Percentiles rank a stretch among this genome's conserved stretches.
phyloP scores from a whole-genome alignment of 2,797 vertebrate species.

The Orestias chungarensis region DNA sequence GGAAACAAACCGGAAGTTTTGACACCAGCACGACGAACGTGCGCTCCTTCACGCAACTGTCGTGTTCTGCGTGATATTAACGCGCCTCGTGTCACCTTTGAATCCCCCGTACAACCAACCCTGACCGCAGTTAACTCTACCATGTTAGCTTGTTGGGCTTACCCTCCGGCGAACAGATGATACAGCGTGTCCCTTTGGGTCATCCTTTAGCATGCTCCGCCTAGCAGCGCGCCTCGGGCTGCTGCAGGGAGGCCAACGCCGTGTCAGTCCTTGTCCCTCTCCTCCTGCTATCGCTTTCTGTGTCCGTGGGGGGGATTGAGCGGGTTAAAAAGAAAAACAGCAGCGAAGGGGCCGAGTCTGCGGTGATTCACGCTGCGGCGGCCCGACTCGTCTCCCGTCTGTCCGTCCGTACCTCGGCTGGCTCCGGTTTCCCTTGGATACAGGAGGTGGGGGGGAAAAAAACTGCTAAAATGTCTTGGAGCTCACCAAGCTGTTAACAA shows the following conservation, averaged over 20 bases:
- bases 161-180: slow-evolving; percentile 98
- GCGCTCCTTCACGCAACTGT: slow-evolving; percentile 12
- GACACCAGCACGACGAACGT: slow-evolving; percentile 10
- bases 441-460: slow-evolving; percentile 4
- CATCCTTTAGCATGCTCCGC: slow-evolving; percentile 90
- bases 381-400: slow-evolving; percentile 38
- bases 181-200: slow-evolving; percentile 96
- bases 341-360: slow-evolving; percentile 49
- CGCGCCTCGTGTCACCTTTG: slow-evolving; percentile 10
- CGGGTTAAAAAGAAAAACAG: slow-evolving; percentile 35
- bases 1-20: slow-evolving; percentile 43
- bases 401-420: slow-evolving; percentile 3
- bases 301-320: slow-evolving; percentile 35
- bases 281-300: slow-evolving; percentile 19
- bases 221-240: slow-evolving; percentile 62
- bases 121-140: rapidly evolving
- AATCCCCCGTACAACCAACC: background rate
- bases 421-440: slow-evolving; percentile 4
- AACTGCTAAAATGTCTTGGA: background rate
- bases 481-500: too few species aligned
- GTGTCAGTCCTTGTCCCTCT: slow-evolving; percentile 24
- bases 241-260: slow-evolving; percentile 51
- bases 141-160: slow-evolving; percentile 16
- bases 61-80: slow-evolving; percentile 11
- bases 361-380: slow-evolving; percentile 63